Evolutionary conservation across 1,140 invertebrate species (phyloP), one percentile per base, ranked within the genome.

Genomic region (Drosophila baimaii): DNA sequence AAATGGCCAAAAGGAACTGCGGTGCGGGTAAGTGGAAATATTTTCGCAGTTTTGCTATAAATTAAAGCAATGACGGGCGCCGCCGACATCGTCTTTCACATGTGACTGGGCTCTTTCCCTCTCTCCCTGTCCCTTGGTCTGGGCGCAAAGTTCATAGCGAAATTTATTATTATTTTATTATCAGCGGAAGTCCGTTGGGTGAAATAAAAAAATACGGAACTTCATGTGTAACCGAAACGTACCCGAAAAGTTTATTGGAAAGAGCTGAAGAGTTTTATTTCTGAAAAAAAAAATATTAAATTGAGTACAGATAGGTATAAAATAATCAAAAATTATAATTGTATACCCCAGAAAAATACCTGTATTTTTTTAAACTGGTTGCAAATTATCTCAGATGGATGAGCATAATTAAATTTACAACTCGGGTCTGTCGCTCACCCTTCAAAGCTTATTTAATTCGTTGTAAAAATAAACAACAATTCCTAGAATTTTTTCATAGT

Each of bases 101-200:
- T 86, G 79, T 86, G 76, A 71, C 75, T 78, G 61, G 61, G 43
- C 59, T 63, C 43, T 19, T 29, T 46, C 21, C 23, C 15, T n/a
- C n/a, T n/a, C n/a, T n/a, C n/a, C n/a, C n/a, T n/a, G n/a, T n/a
- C n/a, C n/a, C n/a, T n/a, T n/a, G 49, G 49, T 58, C 31, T 57
- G 39, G 54, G 44, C 43, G 70, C 72, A 74, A 69, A 84, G 73
- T 89, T 84, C 77, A 75, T 72, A 54, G 51, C 61, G n/a, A 80
- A 79, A 84, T 88, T 74, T 83, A 88, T 88, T 89, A 83, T 80
- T 78, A 62, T 81, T 81, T 77, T 77, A 83, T 69, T 78, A 78
- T 76, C 73, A 68, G 59, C 65, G 65, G 68, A 71, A 58, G 68
- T 71, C 68, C 35, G 51, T 29, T 58, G 68, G 65, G 52, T 13